Evolutionary conservation across 1,140 invertebrate species (phyloP).

Genomic region (Pissodes strobi): DNA sequence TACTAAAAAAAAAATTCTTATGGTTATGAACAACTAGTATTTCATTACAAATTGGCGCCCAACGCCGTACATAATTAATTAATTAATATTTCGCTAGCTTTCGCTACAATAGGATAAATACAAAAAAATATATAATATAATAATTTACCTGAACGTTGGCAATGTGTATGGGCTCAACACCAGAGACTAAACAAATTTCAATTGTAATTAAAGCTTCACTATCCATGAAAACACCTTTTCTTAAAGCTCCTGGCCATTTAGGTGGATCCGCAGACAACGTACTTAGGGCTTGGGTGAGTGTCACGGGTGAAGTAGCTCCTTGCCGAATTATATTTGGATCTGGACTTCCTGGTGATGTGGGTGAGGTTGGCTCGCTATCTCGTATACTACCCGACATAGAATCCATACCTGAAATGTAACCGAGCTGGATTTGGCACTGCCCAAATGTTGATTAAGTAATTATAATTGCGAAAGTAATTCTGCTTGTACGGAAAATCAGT

Average conservation of each 20-base stretch:
- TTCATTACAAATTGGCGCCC: too few species aligned
- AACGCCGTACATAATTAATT: too few species aligned
- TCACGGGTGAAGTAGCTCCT: conserved; percentile 61
- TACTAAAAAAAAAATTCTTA: too few species aligned
- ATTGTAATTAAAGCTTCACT: conserved; percentile 84
- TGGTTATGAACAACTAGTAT: too few species aligned
- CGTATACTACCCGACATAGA: conserved; percentile 89
- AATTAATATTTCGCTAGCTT: too few species aligned
- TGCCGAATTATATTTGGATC: conserved; percentile 56
- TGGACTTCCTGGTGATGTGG: conserved; percentile 74
- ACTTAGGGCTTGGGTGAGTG: conserved; percentile 63
- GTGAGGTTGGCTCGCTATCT: conserved; percentile 89
- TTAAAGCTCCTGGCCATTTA: conserved; percentile 20
- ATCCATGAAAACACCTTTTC: conserved; percentile 56
- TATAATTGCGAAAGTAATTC: too few species aligned
- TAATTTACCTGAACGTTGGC: conserved; percentile 71
- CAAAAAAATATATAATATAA: background rate
- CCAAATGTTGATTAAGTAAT: too few species aligned
- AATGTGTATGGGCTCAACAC: conserved; percentile 70
- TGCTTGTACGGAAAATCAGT: too few species aligned
- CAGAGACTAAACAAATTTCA: conserved; percentile 76
- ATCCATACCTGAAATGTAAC: conserved; percentile 73
- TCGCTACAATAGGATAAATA: too few species aligned
- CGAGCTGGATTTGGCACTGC: too few species aligned
- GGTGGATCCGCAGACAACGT: conserved; percentile 48